Evolutionary conservation across 1,140 invertebrate genomes (phyloP).

Genomic region (Anoplophora glabripennis): DNA sequence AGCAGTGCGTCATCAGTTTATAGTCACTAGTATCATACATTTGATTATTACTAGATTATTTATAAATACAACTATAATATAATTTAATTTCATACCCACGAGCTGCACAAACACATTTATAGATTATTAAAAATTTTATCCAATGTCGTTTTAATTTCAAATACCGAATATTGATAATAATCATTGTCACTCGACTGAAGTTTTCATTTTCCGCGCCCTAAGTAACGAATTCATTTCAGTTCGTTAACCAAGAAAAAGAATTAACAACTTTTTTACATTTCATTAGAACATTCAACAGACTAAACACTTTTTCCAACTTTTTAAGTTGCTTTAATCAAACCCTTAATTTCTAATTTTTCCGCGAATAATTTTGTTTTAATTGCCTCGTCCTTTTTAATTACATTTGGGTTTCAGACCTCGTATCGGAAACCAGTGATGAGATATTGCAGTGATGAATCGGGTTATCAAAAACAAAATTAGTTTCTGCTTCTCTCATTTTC

Average conservation of each 20-base stretch:
- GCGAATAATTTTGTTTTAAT: slow-evolving; percentile 14
- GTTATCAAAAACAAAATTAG: too few relatives aligned
- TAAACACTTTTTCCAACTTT: slow-evolving; percentile 12
- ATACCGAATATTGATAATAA: background rate
- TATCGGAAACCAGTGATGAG: too few relatives aligned
- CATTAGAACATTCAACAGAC: slow-evolving; percentile 18
- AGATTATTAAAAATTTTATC: background rate
- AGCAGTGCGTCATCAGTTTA: too few relatives aligned
- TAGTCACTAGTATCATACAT: too few relatives aligned
- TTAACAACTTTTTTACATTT: slow-evolving; percentile 15
- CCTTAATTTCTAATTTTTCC: slow-evolving; percentile 7
- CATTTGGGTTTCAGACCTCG: background rate
- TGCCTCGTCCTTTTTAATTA: slow-evolving; percentile 2
- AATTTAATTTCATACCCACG: too few relatives aligned
- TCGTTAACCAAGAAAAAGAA: slow-evolving; percentile 9
- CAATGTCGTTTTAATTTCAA: slow-evolving; percentile 1
- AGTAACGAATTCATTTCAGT: slow-evolving; percentile 14
- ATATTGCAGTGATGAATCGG: too few relatives aligned
- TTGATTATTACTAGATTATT: too few relatives aligned
- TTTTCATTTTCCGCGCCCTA: slow-evolving; percentile 6
- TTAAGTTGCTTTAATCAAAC: slow-evolving; percentile 4
- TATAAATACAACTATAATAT: too few relatives aligned
- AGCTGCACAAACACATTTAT: too few relatives aligned
- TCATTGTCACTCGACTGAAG: slow-evolving; percentile 11
- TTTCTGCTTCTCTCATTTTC: too few relatives aligned